Evolutionary conservation across 2,888 invertebrate species (phyloP), one percentile per base, ranked within the genome.

Genomic region (Iphiclides podalirius): DNA sequence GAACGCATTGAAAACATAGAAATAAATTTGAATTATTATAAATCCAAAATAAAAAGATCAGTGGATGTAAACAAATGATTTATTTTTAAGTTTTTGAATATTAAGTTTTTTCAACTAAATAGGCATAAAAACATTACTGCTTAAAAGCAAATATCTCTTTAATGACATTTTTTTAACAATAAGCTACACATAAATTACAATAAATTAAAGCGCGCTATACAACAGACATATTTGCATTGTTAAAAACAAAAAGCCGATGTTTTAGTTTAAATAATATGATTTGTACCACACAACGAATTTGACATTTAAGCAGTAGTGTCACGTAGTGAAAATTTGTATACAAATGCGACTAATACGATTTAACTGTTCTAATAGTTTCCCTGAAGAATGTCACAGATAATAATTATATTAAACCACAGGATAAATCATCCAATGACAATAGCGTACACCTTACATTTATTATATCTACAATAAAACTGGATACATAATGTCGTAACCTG

Each of bases 51-150:
- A n/a, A n/a, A n/a, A n/a, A n/a, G n/a, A n/a, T n/a, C n/a, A n/a
- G n/a, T n/a, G n/a, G n/a, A 71, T 78, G 75, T 74, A 75, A 79
- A 78, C 73, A 81, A 79, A 75, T 74, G 65, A 70, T 83, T 81
- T 80, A 80, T 79, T 80, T 58, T 66, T 63, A 63, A 66, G 62
- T 60, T 67, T 64, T 63, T 69, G 67, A 64, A 68, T 61, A 61
- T 60, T 72, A 70, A 67, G 68, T n/a, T 67, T 70, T 69, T 75
- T 70, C 63, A 68, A 67, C 58, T 65, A 26, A 26, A 9, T 26
- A 26, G 26, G 26, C 9, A 61, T 54, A 61, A 55, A 55, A 59
- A 65, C 65, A 64, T 66, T 66, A 67, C 66, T 66, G 66, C 60
- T 64, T 55, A 61, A 65, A 65, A 54, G 57, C 59, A 58, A 56